These are phyloP conservation scores for Alloscopus bannaensis DNA, from an alignment of 2,888 invertebrate species.

Conservation along the genomic window DNA sequence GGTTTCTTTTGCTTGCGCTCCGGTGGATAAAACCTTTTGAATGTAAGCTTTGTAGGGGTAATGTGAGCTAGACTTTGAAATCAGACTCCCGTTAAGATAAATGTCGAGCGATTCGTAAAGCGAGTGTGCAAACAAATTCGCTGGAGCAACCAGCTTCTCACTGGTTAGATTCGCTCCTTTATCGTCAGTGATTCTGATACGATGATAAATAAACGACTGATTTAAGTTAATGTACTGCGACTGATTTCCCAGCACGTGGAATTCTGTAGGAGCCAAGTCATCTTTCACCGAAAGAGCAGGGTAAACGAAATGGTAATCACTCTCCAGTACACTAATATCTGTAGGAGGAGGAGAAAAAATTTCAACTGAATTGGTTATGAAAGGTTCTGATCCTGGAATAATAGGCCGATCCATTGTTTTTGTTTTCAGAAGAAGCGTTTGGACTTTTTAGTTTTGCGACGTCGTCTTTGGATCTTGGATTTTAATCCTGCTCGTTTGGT, in stretches of 20 bases:
- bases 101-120: conserved; percentile 21
- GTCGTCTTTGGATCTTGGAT: background rate
- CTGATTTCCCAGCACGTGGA: background rate
- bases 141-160: background rate
- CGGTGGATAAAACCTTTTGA: background rate
- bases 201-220: background rate
- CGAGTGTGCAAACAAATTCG: conserved; percentile 1
- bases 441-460: background rate
- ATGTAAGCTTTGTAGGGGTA: conserved; percentile 26
- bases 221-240: conserved; percentile 16
- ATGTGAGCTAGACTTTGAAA: background rate
- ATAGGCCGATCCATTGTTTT: conserved; percentile 10
- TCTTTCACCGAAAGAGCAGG: conserved; percentile 29
- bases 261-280: conserved; percentile 5
- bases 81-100: background rate
- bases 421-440: background rate
- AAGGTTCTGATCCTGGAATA: background rate
- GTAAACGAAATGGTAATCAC: background rate
- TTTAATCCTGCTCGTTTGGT: conserved; percentile 20
- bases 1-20: background rate
- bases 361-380: background rate
- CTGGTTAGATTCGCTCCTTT: background rate
- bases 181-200: background rate
- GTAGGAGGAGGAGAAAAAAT: conserved; percentile 9
- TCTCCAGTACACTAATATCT: background rate